Evolutionary conservation across 2,797 vertebrate species (phyloP), one percentile per base, ranked within the genome.

Genomic region (Betta splendens): DNA sequence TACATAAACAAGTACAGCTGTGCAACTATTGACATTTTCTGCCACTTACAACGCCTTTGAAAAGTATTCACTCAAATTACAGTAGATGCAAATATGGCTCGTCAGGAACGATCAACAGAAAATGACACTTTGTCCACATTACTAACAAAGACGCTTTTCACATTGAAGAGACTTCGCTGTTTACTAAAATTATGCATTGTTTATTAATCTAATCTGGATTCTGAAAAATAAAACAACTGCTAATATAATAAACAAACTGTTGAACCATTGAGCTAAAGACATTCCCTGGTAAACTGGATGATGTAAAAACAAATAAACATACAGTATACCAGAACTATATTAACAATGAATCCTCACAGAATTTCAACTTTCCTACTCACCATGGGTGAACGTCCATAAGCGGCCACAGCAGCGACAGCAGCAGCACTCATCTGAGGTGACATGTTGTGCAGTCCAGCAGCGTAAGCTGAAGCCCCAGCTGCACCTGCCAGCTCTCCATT

Each of bases 351-450:
- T 12, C 52, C 20, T 39, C 35, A 57, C 11, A 36, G 12, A 37
- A 21, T 10, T 25, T 26, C 7, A 7, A 26, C 16, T 9, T 40
- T 58, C 35, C 17, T 2, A 78, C 88, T 84, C 89, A 98, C 96
- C 95, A 98, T 97, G 5, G 95, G 94, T 51, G 95, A 94, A 37
- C 96, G 93, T 48, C 95, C 95, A 10, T 98, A 98, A 1, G 95
- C 95, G 29, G 95, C 95, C 59, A 96, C 96, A 18, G 95, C 96
- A 0, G 95, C 96, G 0, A 94, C 95, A 0, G 96, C 95, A 0
- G 95, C 96, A 1, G 92, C 95, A 10, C 95, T 98, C 95, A 98
- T 97, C 88, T 98, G 96, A 11, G 96, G 95, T 5, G 96, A 97
- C 93, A 97, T 97, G 91, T 93, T 96, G 89, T 97, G 96, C 7